A percentile compares a stretch with the other conserved stretches of the same genome.
phyloP scores from a whole-genome alignment of 2,888 invertebrate genomes.

The Drosophila villosipedis region DNA sequence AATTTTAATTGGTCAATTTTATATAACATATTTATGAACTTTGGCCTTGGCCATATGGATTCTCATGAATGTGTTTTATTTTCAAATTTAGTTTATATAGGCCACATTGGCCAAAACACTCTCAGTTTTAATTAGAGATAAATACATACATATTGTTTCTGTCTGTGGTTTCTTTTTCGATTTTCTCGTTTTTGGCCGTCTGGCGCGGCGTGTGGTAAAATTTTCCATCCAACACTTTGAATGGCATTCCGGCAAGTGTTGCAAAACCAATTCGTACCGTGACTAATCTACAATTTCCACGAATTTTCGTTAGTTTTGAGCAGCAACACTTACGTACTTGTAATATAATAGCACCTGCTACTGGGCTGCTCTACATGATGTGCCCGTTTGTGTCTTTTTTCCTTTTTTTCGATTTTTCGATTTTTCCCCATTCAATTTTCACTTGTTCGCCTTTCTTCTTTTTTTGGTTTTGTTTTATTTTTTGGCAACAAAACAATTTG shows the following conservation, averaged over 20 bases:
- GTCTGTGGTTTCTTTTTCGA: neutral
- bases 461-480: constrained; percentile 5
- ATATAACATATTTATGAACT: constrained; percentile 18
- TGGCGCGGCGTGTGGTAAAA: constrained; percentile 30
- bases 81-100: constrained; percentile 21
- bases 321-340: constrained; percentile 8
- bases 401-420: constrained; percentile 32
- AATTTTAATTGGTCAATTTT: constrained; percentile 5
- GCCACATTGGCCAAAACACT: constrained; percentile 25
- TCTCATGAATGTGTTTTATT: constrained; percentile 10
- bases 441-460: constrained; percentile 37
- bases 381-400: constrained; percentile 15
- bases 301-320: constrained; percentile 20
- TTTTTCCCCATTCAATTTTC: constrained; percentile 57
- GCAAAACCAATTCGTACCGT: constrained; percentile 22
- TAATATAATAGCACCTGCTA: constrained; percentile 54
- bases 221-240: constrained; percentile 28
- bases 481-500: constrained; percentile 74
- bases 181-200: neutral
- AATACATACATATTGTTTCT: constrained; percentile 23
- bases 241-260: constrained; percentile 40
- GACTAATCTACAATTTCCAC: constrained; percentile 48
- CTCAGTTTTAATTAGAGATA: constrained; percentile 54
- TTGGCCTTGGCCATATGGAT: constrained; percentile 11
- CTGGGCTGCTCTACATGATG: constrained; percentile 27